Evolutionary conservation across 2,888 invertebrate genomes (phyloP).

Genomic region (Byasa hedistus): DNA sequence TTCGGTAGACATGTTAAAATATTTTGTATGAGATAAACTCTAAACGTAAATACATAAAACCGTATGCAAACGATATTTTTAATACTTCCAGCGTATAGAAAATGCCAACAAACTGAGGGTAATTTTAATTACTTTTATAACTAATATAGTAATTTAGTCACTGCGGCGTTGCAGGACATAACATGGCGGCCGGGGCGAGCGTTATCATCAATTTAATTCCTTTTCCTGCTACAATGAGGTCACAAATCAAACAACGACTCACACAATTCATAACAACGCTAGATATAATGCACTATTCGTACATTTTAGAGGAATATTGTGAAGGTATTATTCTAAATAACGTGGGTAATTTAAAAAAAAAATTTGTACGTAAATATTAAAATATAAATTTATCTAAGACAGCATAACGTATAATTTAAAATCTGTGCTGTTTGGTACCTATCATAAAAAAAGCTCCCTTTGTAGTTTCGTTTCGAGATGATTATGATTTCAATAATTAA

Average conservation of each 20-base stretch:
- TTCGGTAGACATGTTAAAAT: not conserved
- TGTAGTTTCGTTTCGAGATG: too few relatives aligned
- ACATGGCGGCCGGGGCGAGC: conserved; percentile 52
- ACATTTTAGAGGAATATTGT: not conserved
- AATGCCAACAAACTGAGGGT: too few relatives aligned
- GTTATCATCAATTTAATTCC: conserved; percentile 74
- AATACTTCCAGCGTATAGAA: too few relatives aligned
- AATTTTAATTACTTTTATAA: not conserved
- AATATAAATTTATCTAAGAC: not conserved
- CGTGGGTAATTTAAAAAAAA: conserved; percentile 7
- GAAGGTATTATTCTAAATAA: not conserved
- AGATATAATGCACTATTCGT: conserved; percentile 28
- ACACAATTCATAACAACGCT: conserved; percentile 42
- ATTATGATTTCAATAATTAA: too few relatives aligned
- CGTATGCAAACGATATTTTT: too few relatives aligned
- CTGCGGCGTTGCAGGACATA: conserved; percentile 32
- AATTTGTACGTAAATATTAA: not conserved
- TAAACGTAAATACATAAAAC: not conserved
- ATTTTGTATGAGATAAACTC: not conserved
- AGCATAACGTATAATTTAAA: too few relatives aligned
- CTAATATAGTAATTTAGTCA: not conserved
- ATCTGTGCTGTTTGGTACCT: too few relatives aligned
- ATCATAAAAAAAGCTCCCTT: too few relatives aligned
- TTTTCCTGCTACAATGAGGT: conserved; percentile 77
- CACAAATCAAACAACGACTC: conserved; percentile 63